Base-by-base conservation (phyloP, 1,140 invertebrate species). In the Drosophila erecta region DNA sequence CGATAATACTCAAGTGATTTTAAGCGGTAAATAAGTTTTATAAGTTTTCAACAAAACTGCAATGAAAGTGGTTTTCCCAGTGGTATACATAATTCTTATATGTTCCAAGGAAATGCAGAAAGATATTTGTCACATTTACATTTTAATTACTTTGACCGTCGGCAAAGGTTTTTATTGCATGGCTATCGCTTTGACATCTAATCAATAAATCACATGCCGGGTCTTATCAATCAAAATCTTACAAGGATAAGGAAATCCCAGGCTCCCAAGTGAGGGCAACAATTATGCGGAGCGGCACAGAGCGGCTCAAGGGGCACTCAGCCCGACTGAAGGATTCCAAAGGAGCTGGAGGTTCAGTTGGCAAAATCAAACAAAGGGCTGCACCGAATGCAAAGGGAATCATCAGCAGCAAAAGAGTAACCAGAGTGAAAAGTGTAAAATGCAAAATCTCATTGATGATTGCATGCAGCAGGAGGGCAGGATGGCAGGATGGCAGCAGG, bases 391-490 rank as follows among this genome's bases (percentile, higher is more conserved):
- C 62, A 67, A 56, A 66, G 40, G 50, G 60, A 75, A 57, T 58
- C 51, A 20, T 27, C 75, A 59, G 55, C 40, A 38, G 40, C 69
- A 79, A 51, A 65, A 60, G 65, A 64, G 77, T 70, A 57, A 84
- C 59, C 80, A 64, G 69, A 87, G 73, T 84, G 72, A 87, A 89
- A 87, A 80, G 84, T 84, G 85, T 89, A 87, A 87, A 86, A 90
- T 89, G 76, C 69, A 86, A 76, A 87, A 86, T 76, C 81, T 83
- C 79, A 87, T 87, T 87, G 83, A 89, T 87, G 84, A 87, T 77
- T 87, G 84, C 89, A 87, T 77, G 76, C 76, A 74, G 57, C 59
- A 54, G 59, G 43, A 70, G 53, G 15, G 8, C 20, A 24, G 22
- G 20, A 72, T n/a, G n/a, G n/a, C n/a, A n/a, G n/a, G n/a, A n/a